Base-by-base conservation (phyloP, 1,140 invertebrate species). In the Trichomalopsis sarcophagae region DNA sequence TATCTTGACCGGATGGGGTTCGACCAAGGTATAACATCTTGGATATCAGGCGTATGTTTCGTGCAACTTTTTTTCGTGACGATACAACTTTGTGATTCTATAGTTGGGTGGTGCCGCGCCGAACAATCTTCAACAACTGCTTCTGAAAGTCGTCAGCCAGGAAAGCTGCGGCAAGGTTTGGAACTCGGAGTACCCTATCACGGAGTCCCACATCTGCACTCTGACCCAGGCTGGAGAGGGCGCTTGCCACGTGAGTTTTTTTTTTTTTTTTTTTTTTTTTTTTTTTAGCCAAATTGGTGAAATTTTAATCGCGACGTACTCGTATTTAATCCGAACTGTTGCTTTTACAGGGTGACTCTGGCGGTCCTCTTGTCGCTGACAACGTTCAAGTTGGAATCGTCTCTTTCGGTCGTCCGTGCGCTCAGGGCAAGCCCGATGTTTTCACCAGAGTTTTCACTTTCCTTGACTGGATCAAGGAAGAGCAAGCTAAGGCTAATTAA, bases 141-240 rank as follows among this genome's bases (percentile, higher is more conserved):
- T 87, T 27, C 73, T 88, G 0, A 87, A 76, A 66, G 79, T 88
- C 4, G 87, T 89, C 40, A 75, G 66, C 10, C 76, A 88, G 14
- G 36, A 71, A 13, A 62, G 55, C 17, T 90, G 90, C 79, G 30
- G 76, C 21, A 40, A 44, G 13, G 7, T 14, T 11, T 44, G 40
- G 81, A 21, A 1, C 11, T 7, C 79, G 4, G 85, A 88, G 14
- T 78, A 55, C 50, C 80, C 78, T 23, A 84, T 91, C n/a, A 86
- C 88, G 2, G 85, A 88, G 33, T 90, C 89, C 6, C 94, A 95
- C 86, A 94, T 95, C 36, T 96, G 95, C 87, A 95, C 95, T 0
- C 92, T 95, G 40, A 95, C 95, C 2, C 94, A 94, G 86, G 87
- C 87, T 40, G 94, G 94, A 27, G 91, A 95, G 91, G 94, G 94